phyloP scores from a whole-genome alignment of 2,888 invertebrate genomes.

The Drosophila neotestacea region DNA sequence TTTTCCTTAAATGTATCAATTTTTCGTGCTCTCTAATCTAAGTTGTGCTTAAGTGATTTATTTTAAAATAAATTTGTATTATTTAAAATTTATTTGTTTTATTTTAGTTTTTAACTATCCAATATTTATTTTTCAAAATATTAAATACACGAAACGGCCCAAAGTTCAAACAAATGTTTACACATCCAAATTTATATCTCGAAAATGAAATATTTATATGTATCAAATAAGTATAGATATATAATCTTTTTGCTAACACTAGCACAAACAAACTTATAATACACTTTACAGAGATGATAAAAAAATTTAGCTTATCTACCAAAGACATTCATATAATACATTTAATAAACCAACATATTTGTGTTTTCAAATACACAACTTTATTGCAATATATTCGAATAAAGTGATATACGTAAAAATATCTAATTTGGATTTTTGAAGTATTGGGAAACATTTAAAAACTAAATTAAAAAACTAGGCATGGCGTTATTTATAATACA shows the following conservation, averaged over 20 bases:
- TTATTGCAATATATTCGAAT: slow-evolving; percentile 47
- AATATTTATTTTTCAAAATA: slow-evolving; percentile 8
- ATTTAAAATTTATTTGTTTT: slow-evolving; percentile 29
- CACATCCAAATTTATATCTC: slow-evolving; percentile 52
- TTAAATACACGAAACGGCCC: slow-evolving; percentile 51
- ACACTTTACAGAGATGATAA: slow-evolving; percentile 57
- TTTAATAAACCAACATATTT: slow-evolving; percentile 18
- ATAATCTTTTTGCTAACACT: slow-evolving; percentile 34
- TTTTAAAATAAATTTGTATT: slow-evolving; percentile 47
- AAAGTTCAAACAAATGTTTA: slow-evolving; percentile 68
- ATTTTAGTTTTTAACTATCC: slow-evolving; percentile 19
- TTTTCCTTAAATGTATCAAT: slow-evolving; percentile 43
- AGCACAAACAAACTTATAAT: slow-evolving; percentile 63
- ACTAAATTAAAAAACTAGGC: too few relatives aligned
- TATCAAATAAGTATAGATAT: slow-evolving; percentile 16
- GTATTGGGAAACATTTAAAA: too few relatives aligned
- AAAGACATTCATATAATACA: slow-evolving; percentile 35
- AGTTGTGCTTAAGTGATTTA: slow-evolving; percentile 74
- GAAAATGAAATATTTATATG: slow-evolving; percentile 26
- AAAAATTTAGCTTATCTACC: slow-evolving; percentile 37
- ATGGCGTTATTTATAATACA: too few relatives aligned
- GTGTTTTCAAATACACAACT: slow-evolving; percentile 28
- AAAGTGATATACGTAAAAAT: slow-evolving; percentile 44
- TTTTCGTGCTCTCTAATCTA: slow-evolving; percentile 56
- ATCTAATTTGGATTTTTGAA: neutral